These are phyloP conservation scores for Mimumesa dahlbomi DNA, from an alignment of 2,888 invertebrate genomes.

Conservation along the genomic window DNA sequence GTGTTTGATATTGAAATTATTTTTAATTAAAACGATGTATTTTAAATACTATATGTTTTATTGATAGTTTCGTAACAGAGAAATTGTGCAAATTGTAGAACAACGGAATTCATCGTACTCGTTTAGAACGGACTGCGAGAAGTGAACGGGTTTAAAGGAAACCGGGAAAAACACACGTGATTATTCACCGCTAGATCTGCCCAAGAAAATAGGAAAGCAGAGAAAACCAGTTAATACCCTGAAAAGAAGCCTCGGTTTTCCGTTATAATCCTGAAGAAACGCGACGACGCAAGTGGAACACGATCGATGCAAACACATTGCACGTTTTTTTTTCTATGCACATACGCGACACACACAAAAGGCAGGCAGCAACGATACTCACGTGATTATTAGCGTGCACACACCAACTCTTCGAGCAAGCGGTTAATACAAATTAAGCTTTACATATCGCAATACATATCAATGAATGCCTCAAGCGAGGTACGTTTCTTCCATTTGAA, in stretches of 20 bases:
- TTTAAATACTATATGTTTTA: too few relatives aligned
- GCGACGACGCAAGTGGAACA: constrained; percentile 21
- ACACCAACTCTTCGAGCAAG: constrained; percentile 43
- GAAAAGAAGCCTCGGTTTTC: constrained; percentile 50
- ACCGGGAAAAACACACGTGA: constrained; percentile 24
- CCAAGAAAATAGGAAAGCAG: constrained; percentile 41
- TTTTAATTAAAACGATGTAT: too few relatives aligned
- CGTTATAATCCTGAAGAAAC: constrained; percentile 44
- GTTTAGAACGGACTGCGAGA: constrained; percentile 30
- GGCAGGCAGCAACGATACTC: constrained; percentile 43
- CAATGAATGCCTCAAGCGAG: constrained; percentile 14
- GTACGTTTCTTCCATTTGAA: constrained; percentile 29
- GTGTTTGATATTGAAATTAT: too few relatives aligned
- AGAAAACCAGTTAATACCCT: constrained; percentile 52
- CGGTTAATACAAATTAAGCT: constrained; percentile 37
- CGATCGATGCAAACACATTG: constrained; percentile 41
- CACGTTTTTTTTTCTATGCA: constrained; percentile 20
- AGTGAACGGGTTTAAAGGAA: constrained; percentile 21
- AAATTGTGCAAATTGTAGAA: too few relatives aligned
- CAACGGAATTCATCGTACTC: constrained; percentile 21
- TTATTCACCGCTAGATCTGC: constrained; percentile 39
- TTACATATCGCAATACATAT: constrained; percentile 15
- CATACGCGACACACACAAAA: constrained; percentile 16
- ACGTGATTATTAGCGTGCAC: constrained; percentile 45
- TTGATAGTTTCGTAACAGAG: too few relatives aligned